phyloP scores from a whole-genome alignment of 2,113 vertebrate genomes.

The Patagioenas fasciata region DNA sequence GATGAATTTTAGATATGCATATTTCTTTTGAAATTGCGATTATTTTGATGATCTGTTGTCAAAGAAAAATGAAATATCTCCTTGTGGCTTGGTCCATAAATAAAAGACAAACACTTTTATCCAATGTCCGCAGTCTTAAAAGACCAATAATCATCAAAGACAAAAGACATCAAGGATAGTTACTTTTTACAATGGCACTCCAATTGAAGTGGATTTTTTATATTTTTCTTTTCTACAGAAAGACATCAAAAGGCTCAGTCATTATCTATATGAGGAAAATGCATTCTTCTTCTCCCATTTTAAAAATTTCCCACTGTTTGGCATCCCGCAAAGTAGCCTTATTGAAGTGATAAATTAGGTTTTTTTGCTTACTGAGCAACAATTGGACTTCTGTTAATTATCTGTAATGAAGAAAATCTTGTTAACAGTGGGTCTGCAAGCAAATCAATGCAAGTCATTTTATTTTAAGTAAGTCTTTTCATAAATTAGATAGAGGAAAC shows the following conservation, averaged over 20 bases:
- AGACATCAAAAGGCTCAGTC: background rate
- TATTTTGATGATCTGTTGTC: background rate
- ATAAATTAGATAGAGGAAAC: background rate
- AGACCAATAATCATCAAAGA: background rate
- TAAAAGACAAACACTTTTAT: background rate
- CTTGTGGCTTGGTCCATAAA: background rate
- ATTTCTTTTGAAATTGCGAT: background rate
- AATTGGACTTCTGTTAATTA: constrained; percentile 20
- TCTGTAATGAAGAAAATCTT: constrained; percentile 33
- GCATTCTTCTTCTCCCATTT: background rate
- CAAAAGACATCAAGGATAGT: background rate
- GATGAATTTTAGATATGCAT: background rate
- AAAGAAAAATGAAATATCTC: background rate
- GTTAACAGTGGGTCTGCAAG: constrained; percentile 10
- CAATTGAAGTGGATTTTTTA: background rate
- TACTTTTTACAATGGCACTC: background rate
- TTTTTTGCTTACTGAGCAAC: constrained; percentile 24
- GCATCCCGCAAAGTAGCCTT: background rate
- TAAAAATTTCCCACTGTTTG: background rate
- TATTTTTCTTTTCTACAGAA: background rate
- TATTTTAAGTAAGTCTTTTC: background rate
- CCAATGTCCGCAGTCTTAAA: background rate
- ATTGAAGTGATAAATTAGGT: constrained; percentile 56
- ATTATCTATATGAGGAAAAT: background rate
- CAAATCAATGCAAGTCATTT: constrained; percentile 11